Base-by-base conservation (phyloP, 1,140 invertebrate genomes). In the Grapholita molesta region DNA sequence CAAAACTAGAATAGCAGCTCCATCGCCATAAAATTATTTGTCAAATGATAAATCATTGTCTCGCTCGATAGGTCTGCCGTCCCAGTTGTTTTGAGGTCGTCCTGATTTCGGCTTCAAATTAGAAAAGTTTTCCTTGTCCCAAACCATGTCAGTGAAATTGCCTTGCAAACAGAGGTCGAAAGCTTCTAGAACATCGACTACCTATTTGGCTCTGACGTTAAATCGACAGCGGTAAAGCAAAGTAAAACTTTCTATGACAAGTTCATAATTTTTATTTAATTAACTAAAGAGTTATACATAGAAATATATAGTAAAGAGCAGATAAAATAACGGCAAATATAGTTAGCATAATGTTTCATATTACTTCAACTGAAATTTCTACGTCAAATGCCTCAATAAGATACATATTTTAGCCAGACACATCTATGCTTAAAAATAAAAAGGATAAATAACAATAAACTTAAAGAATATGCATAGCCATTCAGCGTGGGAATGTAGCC, bases 11-110 rank as follows among this genome's bases (percentile, higher is more conserved):
- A 38, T n/a, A 5, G 35, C n/a, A 38, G 15, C n/a, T 38, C 15
- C n/a, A 38, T 25, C 12, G 15, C 55, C 55, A 18, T 18, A n/a
- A 30, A 11, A 28, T 68, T 70, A 64, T 73, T 67, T 65, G 18
- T 28, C 35, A 35, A 42, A 80, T 80, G 77, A 80, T 79, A 72
- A 74, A 72, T 77, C 72, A 72, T 73, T 55, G 74, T 74, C 70
- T 71, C 7, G 69, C 70, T 76, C 73, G 75, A 70, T 70, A 70
- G 77, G 75, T 48, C 35, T 23, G 68, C 32, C 55, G 35, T 55
- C 32, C 67, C 42, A 68, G 70, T 71, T 64, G 66, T 74, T 66
- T 71, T 33, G 33, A 66, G 52, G 23, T n/a, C 6, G 18, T 15
- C 33, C 65, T 33, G 70, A 74, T 71, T 70, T 70, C 30, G 35